These are phyloP conservation scores for Liopterus haemorrhoidalis DNA, from an alignment of 2,888 invertebrate species.

Conservation along the genomic window DNA sequence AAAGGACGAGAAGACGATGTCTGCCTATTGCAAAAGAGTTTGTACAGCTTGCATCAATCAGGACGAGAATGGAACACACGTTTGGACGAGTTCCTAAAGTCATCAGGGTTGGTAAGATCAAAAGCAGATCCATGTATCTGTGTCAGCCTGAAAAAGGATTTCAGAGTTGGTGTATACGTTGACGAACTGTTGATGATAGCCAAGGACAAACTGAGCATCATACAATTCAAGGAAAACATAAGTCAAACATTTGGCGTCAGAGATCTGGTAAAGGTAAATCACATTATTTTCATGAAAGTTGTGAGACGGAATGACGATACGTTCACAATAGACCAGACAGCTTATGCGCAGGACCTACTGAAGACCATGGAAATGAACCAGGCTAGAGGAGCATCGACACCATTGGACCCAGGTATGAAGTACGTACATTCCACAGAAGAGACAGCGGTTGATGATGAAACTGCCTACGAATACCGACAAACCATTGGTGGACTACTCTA, in stretches of 20 bases:
- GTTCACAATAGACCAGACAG: conserved; percentile 6
- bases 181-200: conserved; percentile 5
- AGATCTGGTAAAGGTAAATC: conserved; percentile 7
- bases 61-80: conserved; percentile 8
- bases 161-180: conserved; percentile 8
- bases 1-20: conserved; percentile 4
- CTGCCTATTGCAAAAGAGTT: conserved; percentile 8
- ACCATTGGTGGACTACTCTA: conserved; percentile 10
- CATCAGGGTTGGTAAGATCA: not conserved
- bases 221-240: conserved; percentile 7
- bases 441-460: not conserved
- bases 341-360: conserved; percentile 10
- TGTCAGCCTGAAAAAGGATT: not conserved
- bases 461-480: not conserved
- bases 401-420: conserved; percentile 6
- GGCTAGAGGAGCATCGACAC: not conserved
- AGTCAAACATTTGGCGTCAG: conserved; percentile 1
- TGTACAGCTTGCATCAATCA: conserved; percentile 6
- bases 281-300: conserved; percentile 6
- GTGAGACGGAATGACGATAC: not conserved
- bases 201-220: not conserved
- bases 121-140: conserved; percentile 14
- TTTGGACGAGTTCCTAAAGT: conserved; percentile 7
- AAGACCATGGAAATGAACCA: conserved; percentile 1
- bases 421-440: not conserved